Evolutionary conservation across 2,888 invertebrate species (phyloP).

Genomic region (Chironomus tentans): DNA sequence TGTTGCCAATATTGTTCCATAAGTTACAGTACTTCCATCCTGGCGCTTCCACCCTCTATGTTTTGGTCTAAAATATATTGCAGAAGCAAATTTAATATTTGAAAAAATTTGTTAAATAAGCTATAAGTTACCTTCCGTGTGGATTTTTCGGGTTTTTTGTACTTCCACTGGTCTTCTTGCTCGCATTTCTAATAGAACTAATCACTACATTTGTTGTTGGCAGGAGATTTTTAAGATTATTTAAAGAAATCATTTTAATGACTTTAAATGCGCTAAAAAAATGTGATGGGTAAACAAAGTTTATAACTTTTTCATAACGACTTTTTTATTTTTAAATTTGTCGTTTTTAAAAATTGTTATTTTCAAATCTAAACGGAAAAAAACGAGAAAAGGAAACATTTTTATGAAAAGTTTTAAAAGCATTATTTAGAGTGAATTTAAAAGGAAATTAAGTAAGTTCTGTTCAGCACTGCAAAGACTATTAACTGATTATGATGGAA

Average conservation of each 20-base stretch:
- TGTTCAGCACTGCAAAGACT: not conserved
- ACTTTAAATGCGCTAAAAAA: not conserved
- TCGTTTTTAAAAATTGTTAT: not conserved
- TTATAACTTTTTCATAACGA: not conserved
- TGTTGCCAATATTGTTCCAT: slow-evolving; percentile 59
- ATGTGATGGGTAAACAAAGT: too few species aligned
- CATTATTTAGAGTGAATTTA: not conserved
- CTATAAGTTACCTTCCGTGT: not conserved
- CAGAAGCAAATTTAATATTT: not conserved
- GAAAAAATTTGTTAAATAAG: not conserved
- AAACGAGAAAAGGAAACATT: too few species aligned
- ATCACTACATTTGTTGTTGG: too few species aligned
- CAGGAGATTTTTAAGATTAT: too few species aligned
- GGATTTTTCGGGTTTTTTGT: slow-evolving; percentile 57
- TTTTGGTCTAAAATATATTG: slow-evolving; percentile 53
- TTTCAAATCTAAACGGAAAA: not conserved
- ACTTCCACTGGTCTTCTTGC: slow-evolving; percentile 66
- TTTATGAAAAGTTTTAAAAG: not conserved
- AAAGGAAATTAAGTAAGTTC: not conserved
- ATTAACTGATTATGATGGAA: not conserved
- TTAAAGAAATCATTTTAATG: slow-evolving; percentile 49
- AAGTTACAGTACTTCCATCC: slow-evolving; percentile 56
- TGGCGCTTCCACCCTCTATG: slow-evolving; percentile 70
- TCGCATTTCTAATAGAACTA: slow-evolving; percentile 54
- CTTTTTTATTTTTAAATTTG: not conserved